phyloP scores from a whole-genome alignment of 1,140 invertebrate species.

The Lutraria rhynchaena region DNA sequence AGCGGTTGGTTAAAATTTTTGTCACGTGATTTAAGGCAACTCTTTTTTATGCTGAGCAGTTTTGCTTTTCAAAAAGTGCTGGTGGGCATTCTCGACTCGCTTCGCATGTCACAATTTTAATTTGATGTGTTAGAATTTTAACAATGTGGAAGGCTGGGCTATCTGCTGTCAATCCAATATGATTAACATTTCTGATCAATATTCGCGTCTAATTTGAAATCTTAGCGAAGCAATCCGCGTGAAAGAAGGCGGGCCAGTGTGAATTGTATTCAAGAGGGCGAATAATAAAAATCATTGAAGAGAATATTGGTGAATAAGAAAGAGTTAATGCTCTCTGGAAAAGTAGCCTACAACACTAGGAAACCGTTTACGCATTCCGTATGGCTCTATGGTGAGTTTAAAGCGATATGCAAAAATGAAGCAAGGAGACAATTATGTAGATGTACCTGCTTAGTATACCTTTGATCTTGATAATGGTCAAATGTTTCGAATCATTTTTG shows the following conservation, averaged over 20 bases:
- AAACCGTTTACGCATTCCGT: slow-evolving; percentile 27
- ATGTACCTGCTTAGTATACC: slow-evolving; percentile 37
- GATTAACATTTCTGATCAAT: background rate
- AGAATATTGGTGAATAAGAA: background rate
- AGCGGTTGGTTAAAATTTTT: slow-evolving; percentile 39
- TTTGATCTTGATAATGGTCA: slow-evolving; percentile 46
- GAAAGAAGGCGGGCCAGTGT: slow-evolving; percentile 10
- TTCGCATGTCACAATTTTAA: slow-evolving; percentile 25
- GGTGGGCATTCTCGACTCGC: slow-evolving; percentile 29
- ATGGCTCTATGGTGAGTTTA: slow-evolving; percentile 47
- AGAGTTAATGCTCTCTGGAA: background rate
- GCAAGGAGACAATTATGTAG: slow-evolving; percentile 53
- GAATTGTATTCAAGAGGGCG: too few relatives aligned
- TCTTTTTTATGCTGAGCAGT: background rate
- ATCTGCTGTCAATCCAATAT: slow-evolving; percentile 40
- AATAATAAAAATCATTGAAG: background rate
- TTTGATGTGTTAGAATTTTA: slow-evolving; percentile 48
- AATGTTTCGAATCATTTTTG: slow-evolving; percentile 46
- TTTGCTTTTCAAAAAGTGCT: background rate
- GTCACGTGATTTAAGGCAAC: slow-evolving; percentile 34
- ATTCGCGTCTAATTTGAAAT: background rate
- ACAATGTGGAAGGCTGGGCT: slow-evolving; percentile 25
- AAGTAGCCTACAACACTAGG: too few relatives aligned
- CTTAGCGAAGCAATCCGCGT: background rate
- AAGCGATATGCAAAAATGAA: slow-evolving; percentile 32